Evolutionary conservation across 2,797 vertebrate species (phyloP).

Genomic region (Pipistrellus kuhlii): DNA sequence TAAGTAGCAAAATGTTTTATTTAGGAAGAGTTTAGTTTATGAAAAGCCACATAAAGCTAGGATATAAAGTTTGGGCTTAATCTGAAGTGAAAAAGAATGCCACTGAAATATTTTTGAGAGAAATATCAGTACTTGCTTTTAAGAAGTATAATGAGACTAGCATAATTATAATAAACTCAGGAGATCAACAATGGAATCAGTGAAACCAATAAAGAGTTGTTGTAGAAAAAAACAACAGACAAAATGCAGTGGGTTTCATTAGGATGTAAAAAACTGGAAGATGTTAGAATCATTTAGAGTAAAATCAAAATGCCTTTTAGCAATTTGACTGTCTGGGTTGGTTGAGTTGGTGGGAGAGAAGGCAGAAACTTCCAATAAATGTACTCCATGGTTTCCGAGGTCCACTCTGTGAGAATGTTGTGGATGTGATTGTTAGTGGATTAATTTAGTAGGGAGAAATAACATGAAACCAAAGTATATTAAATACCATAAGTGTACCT

Average conservation of each 20-base stretch:
- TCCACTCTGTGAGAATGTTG: background rate
- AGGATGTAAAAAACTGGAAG: background rate
- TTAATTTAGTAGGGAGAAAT: background rate
- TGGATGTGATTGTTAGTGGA: no score
- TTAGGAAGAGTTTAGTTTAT: background rate
- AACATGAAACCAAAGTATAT: background rate
- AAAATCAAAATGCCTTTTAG: background rate
- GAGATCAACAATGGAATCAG: background rate
- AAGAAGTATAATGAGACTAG: background rate
- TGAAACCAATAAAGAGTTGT: background rate
- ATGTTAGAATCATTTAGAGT: background rate
- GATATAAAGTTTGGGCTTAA: background rate
- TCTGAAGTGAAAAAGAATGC: background rate
- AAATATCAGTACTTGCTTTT: background rate
- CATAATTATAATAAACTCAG: background rate
- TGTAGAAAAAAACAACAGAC: background rate
- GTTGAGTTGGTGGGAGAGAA: background rate
- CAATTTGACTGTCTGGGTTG: background rate
- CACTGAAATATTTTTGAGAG: background rate
- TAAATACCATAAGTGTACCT: background rate
- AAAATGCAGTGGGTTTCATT: background rate
- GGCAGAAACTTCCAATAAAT: background rate
- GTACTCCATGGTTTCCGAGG: rapidly evolving
- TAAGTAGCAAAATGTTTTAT: background rate
- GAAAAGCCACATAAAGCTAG: background rate